Conservation (phyloP, 2,113 vertebrate genomes). For the Mungos mungo region DNA sequence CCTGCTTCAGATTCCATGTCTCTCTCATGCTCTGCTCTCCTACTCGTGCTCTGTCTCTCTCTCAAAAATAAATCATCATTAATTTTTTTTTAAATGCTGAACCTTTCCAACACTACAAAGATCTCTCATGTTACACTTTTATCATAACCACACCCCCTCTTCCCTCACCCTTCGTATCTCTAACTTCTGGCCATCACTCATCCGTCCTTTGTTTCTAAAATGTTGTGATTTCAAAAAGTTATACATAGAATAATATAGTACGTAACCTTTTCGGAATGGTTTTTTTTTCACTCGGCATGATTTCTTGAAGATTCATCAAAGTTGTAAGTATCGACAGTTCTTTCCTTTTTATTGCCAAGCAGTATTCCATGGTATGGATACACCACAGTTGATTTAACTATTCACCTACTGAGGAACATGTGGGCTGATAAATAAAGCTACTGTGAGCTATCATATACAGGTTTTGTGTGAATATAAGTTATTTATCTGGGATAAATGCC, state of each 20-base stretch:
- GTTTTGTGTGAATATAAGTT: not conserved
- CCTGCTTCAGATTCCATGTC: too few relatives aligned
- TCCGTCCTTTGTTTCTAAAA: not conserved
- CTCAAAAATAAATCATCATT: too few relatives aligned
- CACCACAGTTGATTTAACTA: not conserved
- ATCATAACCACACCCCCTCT: not conserved
- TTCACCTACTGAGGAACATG: not conserved
- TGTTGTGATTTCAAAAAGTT: not conserved
- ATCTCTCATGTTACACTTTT: not conserved
- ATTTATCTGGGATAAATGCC: not conserved
- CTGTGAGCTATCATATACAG: not conserved
- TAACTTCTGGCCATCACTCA: not conserved
- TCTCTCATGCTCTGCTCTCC: too few relatives aligned
- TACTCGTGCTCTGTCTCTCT: too few relatives aligned
- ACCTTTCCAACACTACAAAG: not conserved
- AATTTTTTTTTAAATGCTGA: not conserved
- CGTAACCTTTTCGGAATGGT: not conserved
- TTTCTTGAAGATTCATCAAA: constrained; percentile 12
- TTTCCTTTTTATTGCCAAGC: not conserved
- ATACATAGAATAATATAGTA: not conserved
- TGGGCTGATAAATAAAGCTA: not conserved
- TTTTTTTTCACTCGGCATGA: not conserved
- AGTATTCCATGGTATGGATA: not conserved
- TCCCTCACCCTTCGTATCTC: not conserved
- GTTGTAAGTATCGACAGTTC: not conserved